phyloP scores from a whole-genome alignment of 1,140 invertebrate genomes.

The Drosophila sp. region DNA sequence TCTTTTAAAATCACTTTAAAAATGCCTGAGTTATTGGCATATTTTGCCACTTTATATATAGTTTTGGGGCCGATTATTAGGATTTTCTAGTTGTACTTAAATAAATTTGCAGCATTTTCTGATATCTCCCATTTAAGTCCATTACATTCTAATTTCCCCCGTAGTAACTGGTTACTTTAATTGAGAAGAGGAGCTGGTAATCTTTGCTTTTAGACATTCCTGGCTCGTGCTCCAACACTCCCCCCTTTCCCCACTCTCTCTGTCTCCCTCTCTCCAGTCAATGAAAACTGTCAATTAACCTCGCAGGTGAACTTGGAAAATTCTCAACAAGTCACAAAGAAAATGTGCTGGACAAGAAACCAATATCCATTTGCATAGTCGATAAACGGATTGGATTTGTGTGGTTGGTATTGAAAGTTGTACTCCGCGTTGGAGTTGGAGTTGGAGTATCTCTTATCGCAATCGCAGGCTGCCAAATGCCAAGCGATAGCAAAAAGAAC shows the following conservation, averaged over 20 bases:
- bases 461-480: constrained; percentile 64
- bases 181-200: neutral
- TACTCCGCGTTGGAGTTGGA: neutral
- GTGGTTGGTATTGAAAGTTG: constrained; percentile 19
- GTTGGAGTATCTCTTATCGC: constrained; percentile 54
- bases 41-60: neutral
- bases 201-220: neutral
- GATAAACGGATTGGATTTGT: constrained; percentile 49
- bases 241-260: neutral
- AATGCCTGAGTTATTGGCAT: neutral
- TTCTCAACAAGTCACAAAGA: constrained; percentile 35
- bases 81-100: too few relatives aligned
- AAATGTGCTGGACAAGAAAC: constrained; percentile 38
- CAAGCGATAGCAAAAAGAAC: constrained; percentile 50
- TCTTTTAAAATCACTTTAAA: too few relatives aligned
- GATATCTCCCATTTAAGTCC: neutral
- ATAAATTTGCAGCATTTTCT: neutral
- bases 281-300: constrained; percentile 76
- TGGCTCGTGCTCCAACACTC: neutral
- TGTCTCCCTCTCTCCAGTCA: constrained; percentile 36
- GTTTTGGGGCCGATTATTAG: too few relatives aligned
- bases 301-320: constrained; percentile 57
- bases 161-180: neutral
- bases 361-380: constrained; percentile 71
- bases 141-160: neutral